These are phyloP conservation scores for Microcebus ravelobensis DNA, from an alignment of 2,113 vertebrate species.

Conservation along the genomic window DNA sequence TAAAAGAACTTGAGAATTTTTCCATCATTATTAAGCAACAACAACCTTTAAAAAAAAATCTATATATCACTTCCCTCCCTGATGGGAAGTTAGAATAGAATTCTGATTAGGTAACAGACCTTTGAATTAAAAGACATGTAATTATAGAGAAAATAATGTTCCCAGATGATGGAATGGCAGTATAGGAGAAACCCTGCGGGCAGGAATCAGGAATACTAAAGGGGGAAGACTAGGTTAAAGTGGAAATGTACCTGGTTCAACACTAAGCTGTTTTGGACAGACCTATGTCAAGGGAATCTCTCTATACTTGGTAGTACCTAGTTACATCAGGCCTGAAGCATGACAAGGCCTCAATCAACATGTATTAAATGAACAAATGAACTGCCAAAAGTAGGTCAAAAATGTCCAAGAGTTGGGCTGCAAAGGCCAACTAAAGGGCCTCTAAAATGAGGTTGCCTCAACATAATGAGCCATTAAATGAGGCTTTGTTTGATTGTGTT, in stretches of 20 bases:
- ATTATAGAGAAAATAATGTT: background rate
- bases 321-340: background rate
- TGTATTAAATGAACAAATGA: background rate
- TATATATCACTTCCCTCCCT: background rate
- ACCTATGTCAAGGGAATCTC: background rate
- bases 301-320: background rate
- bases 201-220: background rate
- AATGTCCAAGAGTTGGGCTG: background rate
- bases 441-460: slow-evolving; percentile 11
- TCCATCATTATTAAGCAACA: background rate
- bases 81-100: background rate
- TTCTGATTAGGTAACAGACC: background rate
- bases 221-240: background rate
- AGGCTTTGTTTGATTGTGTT: background rate
- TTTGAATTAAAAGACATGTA: slow-evolving; percentile 22
- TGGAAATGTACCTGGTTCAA: background rate
- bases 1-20: background rate
- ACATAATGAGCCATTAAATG: background rate
- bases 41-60: background rate
- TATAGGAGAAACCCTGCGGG: background rate
- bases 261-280: background rate
- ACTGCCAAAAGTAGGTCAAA: background rate
- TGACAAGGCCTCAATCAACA: background rate
- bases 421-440: background rate
- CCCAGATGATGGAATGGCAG: background rate